phyloP scores from a whole-genome alignment of 2,888 invertebrate species.

The Apodemia mormo region DNA sequence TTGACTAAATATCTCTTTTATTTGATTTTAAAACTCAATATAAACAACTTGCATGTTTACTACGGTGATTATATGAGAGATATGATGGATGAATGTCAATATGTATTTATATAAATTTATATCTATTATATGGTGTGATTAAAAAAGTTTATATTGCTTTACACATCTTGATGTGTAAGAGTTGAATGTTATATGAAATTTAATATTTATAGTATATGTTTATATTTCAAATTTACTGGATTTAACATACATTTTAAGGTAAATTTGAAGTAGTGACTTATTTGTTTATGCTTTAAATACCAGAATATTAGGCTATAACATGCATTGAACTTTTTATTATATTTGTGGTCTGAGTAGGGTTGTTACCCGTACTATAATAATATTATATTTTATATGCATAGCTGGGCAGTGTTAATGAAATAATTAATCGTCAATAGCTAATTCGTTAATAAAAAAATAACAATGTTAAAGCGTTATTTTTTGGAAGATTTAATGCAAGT shows the following conservation, averaged over 20 bases:
- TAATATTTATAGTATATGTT: background rate
- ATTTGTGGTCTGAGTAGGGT: background rate
- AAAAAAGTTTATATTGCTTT: background rate
- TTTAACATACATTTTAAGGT: background rate
- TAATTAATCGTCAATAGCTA: too few species aligned
- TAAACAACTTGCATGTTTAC: background rate
- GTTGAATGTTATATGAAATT: background rate
- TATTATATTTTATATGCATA: too few species aligned
- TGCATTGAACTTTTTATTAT: background rate
- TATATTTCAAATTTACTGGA: conserved; percentile 4
- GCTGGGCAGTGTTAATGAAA: too few species aligned
- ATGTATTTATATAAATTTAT: background rate
- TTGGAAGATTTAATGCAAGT: too few species aligned
- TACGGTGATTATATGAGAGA: background rate
- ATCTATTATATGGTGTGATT: background rate
- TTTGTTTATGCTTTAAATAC: conserved; percentile 17
- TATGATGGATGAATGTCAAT: conserved; percentile 1
- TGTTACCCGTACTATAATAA: too few species aligned
- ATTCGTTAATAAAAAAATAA: too few species aligned
- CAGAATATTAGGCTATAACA: conserved; percentile 30
- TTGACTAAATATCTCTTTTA: conserved; percentile 1
- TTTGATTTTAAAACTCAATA: background rate
- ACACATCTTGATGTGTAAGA: background rate
- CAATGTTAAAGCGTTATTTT: too few species aligned
- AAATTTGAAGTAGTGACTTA: background rate